Evolutionary conservation across 2,113 vertebrate genomes (phyloP).

Genomic region (Platysteira castanea): DNA sequence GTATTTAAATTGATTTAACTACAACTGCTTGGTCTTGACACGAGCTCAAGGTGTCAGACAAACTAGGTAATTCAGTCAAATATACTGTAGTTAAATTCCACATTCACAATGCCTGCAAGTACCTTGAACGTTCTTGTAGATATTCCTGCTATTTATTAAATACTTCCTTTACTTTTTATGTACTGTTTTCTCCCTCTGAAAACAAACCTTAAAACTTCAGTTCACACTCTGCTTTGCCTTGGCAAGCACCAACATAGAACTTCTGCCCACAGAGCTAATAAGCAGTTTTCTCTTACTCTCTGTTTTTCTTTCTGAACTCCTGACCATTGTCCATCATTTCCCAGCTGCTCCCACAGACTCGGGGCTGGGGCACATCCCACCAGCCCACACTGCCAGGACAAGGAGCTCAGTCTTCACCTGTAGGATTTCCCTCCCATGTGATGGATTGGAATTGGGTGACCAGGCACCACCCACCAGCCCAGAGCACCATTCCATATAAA

Average conservation of each 20-base stretch:
- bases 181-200: accelerated
- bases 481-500: not conserved
- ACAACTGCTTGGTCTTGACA: not conserved
- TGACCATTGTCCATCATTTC: accelerated
- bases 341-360: not conserved
- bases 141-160: not conserved
- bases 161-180: not conserved
- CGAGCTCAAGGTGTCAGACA: not conserved
- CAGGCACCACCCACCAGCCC: not conserved
- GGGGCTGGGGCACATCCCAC: not conserved
- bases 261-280: accelerated
- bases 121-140: not conserved
- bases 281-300: not conserved
- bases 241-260: not conserved
- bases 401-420: not conserved
- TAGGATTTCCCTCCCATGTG: not conserved
- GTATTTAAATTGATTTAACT: not conserved
- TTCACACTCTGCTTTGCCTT: not conserved
- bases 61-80: not conserved
- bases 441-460: not conserved
- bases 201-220: not conserved
- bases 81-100: not conserved
- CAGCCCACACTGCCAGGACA: not conserved
- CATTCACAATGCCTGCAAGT: not conserved
- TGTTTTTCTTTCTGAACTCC: not conserved